These are phyloP conservation scores for Riparia riparia DNA, from an alignment of 2,113 vertebrate genomes.

Conservation along the genomic window DNA sequence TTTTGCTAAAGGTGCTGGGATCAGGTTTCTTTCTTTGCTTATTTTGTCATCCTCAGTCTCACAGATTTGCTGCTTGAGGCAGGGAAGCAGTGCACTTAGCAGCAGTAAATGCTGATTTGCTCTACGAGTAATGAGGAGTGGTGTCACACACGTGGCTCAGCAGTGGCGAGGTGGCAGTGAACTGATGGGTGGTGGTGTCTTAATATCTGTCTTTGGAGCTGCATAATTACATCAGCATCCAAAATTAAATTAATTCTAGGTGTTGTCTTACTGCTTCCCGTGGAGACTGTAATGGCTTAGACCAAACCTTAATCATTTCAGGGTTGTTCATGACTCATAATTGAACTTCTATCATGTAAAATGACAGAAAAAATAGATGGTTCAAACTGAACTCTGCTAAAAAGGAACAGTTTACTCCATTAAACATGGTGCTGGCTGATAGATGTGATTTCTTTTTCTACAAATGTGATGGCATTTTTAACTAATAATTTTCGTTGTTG, in stretches of 20 bases:
- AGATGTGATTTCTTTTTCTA: not conserved
- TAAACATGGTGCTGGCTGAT: not conserved
- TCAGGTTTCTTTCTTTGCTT: not conserved
- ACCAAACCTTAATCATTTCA: not conserved
- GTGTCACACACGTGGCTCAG: not conserved
- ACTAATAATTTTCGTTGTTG: not conserved
- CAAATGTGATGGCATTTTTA: not conserved
- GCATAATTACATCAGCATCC: not conserved
- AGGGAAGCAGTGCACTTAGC: not conserved
- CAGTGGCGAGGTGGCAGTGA: not conserved
- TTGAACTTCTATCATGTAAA: not conserved
- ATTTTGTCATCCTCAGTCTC: not conserved
- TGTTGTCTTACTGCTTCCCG: not conserved
- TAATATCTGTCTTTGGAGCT: not conserved
- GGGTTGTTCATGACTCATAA: accelerated
- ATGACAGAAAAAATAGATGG: not conserved
- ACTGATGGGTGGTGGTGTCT: accelerated
- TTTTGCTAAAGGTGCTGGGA: not conserved
- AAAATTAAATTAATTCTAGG: not conserved
- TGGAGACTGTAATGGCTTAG: not conserved
- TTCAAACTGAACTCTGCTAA: not conserved
- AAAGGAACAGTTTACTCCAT: not conserved
- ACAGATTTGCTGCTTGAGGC: not conserved
- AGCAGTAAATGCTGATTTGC: not conserved
- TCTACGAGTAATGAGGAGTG: not conserved